These are phyloP conservation scores for Trissoscelio sp. DNA, from an alignment of 2,888 invertebrate species.

Conservation along the genomic window DNA sequence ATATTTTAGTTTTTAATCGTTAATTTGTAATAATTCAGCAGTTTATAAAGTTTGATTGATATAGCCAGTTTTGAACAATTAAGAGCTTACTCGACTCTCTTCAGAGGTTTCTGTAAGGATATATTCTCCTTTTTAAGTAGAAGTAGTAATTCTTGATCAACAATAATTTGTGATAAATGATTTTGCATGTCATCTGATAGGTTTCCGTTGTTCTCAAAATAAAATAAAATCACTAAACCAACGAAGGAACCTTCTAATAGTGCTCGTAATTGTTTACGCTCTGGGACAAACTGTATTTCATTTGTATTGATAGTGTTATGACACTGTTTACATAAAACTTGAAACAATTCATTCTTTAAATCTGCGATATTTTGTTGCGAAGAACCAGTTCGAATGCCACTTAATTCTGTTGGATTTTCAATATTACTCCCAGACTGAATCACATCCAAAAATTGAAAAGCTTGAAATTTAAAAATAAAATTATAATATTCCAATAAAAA, in stretches of 20 bases:
- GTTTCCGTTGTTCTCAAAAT: neutral
- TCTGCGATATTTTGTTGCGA: too few relatives aligned
- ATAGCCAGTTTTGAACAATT: too few relatives aligned
- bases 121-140: neutral
- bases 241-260: neutral
- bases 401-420: too few relatives aligned
- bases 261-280: neutral
- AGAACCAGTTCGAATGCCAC: too few relatives aligned
- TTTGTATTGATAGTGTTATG: neutral
- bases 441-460: too few relatives aligned
- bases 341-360: neutral
- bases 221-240: neutral
- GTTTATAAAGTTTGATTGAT: too few relatives aligned
- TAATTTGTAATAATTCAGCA: too few relatives aligned
- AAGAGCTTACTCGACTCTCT: slow-evolving; percentile 18
- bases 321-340: neutral
- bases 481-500: too few relatives aligned
- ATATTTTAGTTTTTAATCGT: too few relatives aligned
- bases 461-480: too few relatives aligned
- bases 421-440: too few relatives aligned
- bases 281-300: slow-evolving; percentile 3
- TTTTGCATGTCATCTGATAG: slow-evolving; percentile 5
- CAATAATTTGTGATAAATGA: neutral
- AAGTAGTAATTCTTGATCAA: slow-evolving; percentile 14
- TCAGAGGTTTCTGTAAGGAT: neutral